phyloP scores from a whole-genome alignment of 2,797 vertebrate genomes.

The Phyllotis vaccarum region DNA sequence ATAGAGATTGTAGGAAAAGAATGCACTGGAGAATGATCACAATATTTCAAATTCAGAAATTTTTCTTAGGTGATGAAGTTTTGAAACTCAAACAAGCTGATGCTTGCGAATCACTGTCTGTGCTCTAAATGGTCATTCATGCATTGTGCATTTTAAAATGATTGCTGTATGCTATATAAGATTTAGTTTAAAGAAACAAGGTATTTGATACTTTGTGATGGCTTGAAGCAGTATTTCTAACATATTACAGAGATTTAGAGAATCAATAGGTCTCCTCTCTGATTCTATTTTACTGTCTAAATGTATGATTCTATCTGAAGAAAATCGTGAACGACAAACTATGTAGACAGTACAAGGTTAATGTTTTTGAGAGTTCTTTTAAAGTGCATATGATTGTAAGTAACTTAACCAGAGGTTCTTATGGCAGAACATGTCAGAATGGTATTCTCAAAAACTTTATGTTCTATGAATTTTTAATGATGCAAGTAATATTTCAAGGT shows the following conservation, averaged over 20 bases:
- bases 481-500: constrained; percentile 89
- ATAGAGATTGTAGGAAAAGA: background rate
- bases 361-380: constrained; percentile 73
- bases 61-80: background rate
- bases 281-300: background rate
- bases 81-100: background rate
- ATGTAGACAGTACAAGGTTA: constrained; percentile 52
- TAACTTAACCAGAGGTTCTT: constrained; percentile 87
- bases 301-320: constrained; percentile 22
- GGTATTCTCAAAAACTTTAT: constrained; percentile 87
- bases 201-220: background rate
- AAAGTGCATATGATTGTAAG: constrained; percentile 84
- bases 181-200: background rate
- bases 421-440: constrained; percentile 86
- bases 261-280: background rate
- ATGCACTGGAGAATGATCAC: background rate
- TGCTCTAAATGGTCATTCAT: background rate
- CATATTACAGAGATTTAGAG: background rate
- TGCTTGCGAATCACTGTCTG: background rate
- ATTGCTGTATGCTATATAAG: background rate
- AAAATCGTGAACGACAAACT: constrained; percentile 11
- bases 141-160: background rate
- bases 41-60: background rate
- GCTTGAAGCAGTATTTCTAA: constrained; percentile 44
- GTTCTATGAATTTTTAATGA: constrained; percentile 92